Conservation (phyloP, 2,888 invertebrate genomes). For the Brachyopa scutellaris region DNA sequence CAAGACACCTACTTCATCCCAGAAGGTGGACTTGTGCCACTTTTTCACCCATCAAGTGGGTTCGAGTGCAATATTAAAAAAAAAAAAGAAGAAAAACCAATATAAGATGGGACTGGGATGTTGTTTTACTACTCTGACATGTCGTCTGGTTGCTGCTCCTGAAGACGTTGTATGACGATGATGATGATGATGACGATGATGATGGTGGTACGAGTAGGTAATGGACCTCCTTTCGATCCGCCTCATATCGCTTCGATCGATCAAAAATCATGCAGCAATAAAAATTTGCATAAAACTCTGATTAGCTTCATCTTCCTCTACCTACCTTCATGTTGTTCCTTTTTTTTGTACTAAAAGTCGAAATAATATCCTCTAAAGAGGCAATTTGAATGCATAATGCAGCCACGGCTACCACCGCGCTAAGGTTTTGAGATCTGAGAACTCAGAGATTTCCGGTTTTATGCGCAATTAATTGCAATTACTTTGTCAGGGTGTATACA, state of each 20-base stretch:
- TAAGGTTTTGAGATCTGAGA: constrained; percentile 3
- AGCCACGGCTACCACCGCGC: too few relatives aligned
- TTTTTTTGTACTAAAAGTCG: constrained; percentile 11
- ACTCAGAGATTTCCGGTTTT: constrained; percentile 56
- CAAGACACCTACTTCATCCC: constrained; percentile 63
- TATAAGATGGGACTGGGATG: constrained; percentile 16
- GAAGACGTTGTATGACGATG: constrained; percentile 40
- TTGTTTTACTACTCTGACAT: background rate
- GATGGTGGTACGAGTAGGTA: too few relatives aligned
- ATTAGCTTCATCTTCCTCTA: constrained; percentile 32
- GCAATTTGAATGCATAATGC: constrained; percentile 68
- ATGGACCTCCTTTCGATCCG: constrained; percentile 56
- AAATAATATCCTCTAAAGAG: constrained; percentile 62
- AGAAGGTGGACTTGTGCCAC: constrained; percentile 60
- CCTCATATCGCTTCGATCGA: constrained; percentile 66
- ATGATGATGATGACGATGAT: constrained; percentile 45
- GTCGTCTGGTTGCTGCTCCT: constrained; percentile 18
- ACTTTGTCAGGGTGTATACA: constrained; percentile 37
- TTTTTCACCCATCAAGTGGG: constrained; percentile 37
- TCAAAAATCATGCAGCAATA: constrained; percentile 72
- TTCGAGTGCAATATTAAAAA: constrained; percentile 31
- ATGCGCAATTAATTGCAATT: constrained; percentile 71
- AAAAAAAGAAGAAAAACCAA: constrained; percentile 3
- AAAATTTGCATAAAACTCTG: constrained; percentile 70
- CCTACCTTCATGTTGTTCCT: constrained; percentile 1